Evolutionary conservation across 2,888 invertebrate genomes (phyloP).

Genomic region (Carpatolechia fugitivella): DNA sequence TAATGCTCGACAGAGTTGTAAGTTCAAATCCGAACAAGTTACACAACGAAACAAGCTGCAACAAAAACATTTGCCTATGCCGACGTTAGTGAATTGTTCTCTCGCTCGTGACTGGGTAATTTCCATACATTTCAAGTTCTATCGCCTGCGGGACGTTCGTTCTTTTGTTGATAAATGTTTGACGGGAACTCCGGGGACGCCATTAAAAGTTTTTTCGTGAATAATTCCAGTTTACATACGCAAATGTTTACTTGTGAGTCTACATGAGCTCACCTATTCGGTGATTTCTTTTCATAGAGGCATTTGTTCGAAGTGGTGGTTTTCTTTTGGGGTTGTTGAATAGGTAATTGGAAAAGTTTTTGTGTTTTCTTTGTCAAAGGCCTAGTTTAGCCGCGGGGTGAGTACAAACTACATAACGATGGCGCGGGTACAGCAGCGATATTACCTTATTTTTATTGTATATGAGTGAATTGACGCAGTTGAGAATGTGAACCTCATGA

Average conservation of each 20-base stretch:
- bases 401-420: constrained; percentile 8
- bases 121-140: constrained; percentile 80
- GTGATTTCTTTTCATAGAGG: constrained; percentile 75
- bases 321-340: constrained; percentile 63
- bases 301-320: constrained; percentile 66
- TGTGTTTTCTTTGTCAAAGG: constrained; percentile 51
- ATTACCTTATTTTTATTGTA: constrained; percentile 11
- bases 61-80: constrained; percentile 78
- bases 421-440: background rate
- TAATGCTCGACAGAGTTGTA: constrained; percentile 42
- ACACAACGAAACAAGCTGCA: constrained; percentile 70
- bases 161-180: constrained; percentile 80
- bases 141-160: constrained; percentile 80
- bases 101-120: constrained; percentile 78
- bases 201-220: constrained; percentile 80
- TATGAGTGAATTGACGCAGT: constrained; percentile 11
- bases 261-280: constrained; percentile 75
- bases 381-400: constrained; percentile 42
- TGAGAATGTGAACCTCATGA: constrained; percentile 24
- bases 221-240: constrained; percentile 79
- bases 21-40: constrained; percentile 62
- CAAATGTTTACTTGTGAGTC: constrained; percentile 78
- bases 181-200: constrained; percentile 79
- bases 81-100: constrained; percentile 78
- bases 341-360: constrained; percentile 73